Evolutionary conservation across 2,113 vertebrate species (phyloP), one percentile per base, ranked within the genome.

Genomic region (Romanogobio albipinnatus): DNA sequence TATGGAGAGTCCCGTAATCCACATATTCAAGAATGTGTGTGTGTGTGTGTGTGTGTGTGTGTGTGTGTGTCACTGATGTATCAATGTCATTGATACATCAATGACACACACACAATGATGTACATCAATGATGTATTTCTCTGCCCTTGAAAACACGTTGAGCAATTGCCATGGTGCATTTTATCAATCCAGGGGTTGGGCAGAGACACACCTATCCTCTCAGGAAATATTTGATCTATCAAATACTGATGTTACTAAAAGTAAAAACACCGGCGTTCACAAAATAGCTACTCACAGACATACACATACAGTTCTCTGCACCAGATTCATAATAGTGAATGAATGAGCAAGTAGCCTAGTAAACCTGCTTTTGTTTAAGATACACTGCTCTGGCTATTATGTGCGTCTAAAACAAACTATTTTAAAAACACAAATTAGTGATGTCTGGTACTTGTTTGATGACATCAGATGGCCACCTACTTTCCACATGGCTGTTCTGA

Each of bases 131-230:
- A 45, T 36, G 22, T 61, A 39, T 36, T 76, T 83, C 75, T 5
- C 39, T 29, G 9, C 66, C 24, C 49, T 53, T 76, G 17, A 82
- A 71, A 87, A 83, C 22, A 62, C 47, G 56, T 62, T 70, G 64
- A 71, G 19, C 89, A 80, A 91, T 90, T 91, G 68, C 85, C 86
- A 88, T 86, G 84, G 87, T 14, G 58, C 75, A 66, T 19, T 79
- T 83, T 68, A 80, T 66, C 45, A 43, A 86, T 89, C 59, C 53
- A 85, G 5, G 82, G 79, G 78, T 26, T 82, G 77, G 79, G 79
- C 33, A 14, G 76, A 53, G 61, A 53, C 70, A 66, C 73, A 78
- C 56, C 53, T 86, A 22, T 86, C 76, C 68, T 82, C 77, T 26
- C n/a, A 56, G 33, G 81, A 83, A 82, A 88, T 39, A 49, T 29